Evolutionary conservation across 1,140 invertebrate species (phyloP).

Genomic region (Drosophila elegans): DNA sequence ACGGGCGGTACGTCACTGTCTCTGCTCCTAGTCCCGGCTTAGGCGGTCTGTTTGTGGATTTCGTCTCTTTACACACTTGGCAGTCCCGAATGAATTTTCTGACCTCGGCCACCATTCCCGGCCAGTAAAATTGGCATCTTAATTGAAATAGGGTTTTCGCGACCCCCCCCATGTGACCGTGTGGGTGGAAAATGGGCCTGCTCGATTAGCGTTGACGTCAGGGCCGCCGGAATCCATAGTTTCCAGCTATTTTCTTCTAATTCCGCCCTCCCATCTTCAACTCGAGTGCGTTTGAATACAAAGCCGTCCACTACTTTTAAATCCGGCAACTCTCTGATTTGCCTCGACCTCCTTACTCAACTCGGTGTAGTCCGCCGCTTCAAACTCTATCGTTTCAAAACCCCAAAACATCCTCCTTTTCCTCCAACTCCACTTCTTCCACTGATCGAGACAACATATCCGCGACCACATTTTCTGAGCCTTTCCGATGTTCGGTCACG

Average conservation of each 20-base stretch:
- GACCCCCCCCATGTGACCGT: not conserved
- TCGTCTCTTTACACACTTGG: no score
- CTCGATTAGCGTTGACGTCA: not conserved
- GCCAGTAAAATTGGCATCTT: constrained; percentile 7
- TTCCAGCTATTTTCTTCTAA: constrained; percentile 4
- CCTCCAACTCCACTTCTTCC: no score
- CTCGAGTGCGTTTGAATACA: not conserved
- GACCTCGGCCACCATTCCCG: constrained; percentile 1
- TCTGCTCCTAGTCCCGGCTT: no score
- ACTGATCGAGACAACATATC: constrained; percentile 2
- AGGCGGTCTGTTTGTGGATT: no score
- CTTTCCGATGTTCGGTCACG: constrained; percentile 4
- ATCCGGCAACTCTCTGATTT: constrained; percentile 3
- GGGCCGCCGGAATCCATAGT: not conserved
- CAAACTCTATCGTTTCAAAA: no score
- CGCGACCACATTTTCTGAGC: constrained; percentile 5
- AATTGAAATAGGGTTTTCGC: not conserved
- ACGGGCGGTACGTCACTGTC: no score
- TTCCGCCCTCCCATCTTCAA: not conserved
- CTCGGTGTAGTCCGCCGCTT: no score
- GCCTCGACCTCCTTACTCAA: no score
- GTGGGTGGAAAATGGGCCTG: not conserved
- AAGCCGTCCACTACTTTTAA: not conserved
- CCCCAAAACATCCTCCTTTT: no score
- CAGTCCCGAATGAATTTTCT: not conserved